phyloP scores from a whole-genome alignment of 2,888 invertebrate genomes.

The Podotricha telesiphe region DNA sequence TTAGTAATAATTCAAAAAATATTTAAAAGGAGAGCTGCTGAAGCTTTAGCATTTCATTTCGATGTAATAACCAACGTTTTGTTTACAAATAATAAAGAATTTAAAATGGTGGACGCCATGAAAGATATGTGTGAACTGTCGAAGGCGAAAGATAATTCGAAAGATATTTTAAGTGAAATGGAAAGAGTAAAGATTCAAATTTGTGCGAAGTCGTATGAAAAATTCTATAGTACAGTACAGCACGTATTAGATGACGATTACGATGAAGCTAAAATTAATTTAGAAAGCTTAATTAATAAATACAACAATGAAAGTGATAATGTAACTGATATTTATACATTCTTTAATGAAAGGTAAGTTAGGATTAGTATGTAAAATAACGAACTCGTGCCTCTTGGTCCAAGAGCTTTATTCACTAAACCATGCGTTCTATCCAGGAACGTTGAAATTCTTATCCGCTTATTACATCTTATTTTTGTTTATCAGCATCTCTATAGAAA shows the following conservation, averaged over 20 bases:
- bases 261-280: slow-evolving; percentile 53
- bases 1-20: slow-evolving; percentile 57
- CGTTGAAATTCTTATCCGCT: no score
- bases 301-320: slow-evolving; percentile 43
- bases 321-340: slow-evolving; percentile 55
- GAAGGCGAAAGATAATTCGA: slow-evolving; percentile 56
- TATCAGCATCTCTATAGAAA: no score
- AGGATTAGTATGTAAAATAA: no score
- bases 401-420: no score
- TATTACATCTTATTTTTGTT: no score
- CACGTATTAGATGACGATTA: slow-evolving; percentile 54
- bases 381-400: no score
- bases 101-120: slow-evolving; percentile 58
- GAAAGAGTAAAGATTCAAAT: slow-evolving; percentile 60
- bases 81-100: slow-evolving; percentile 56
- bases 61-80: slow-evolving; percentile 67
- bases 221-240: slow-evolving; percentile 58
- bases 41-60: slow-evolving; percentile 65
- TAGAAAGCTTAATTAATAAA: slow-evolving; percentile 53
- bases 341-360: slow-evolving; percentile 64
- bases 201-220: slow-evolving; percentile 63
- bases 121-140: slow-evolving; percentile 58
- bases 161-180: slow-evolving; percentile 59
- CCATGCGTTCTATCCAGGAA: no score
- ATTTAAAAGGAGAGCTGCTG: slow-evolving; percentile 64